Evolutionary conservation across 2,888 invertebrate genomes (phyloP).

Genomic region (Stenichneumon culpator): DNA sequence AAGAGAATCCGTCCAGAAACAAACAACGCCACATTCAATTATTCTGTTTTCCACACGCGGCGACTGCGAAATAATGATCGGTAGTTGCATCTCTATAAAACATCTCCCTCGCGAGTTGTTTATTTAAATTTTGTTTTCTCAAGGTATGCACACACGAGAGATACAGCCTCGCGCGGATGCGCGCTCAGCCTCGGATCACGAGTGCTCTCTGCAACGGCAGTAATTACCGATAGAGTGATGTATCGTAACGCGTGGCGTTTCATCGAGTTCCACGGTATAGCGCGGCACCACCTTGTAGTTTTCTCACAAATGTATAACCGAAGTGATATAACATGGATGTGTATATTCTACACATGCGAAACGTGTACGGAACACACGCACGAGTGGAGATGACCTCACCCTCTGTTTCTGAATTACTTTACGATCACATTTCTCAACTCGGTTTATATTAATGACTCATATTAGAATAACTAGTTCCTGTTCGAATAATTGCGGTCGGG

Average conservation of each 20-base stretch:
- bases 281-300: constrained; percentile 20
- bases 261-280: constrained; percentile 39
- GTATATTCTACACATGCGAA: constrained; percentile 21
- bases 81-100: constrained; percentile 1
- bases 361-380: constrained; percentile 42
- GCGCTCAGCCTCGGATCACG: constrained; percentile 42
- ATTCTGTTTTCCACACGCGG: not conserved
- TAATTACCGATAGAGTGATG: constrained; percentile 52
- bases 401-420: constrained; percentile 62
- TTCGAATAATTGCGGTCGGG: constrained; percentile 59
- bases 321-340: constrained; percentile 12
- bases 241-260: constrained; percentile 51
- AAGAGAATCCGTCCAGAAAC: not conserved
- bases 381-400: constrained; percentile 58
- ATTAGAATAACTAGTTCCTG: constrained; percentile 68
- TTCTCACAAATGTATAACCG: constrained; percentile 39
- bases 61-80: constrained; percentile 26
- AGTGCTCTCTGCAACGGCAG: constrained; percentile 37
- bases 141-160: constrained; percentile 12
- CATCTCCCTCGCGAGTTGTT: constrained; percentile 11
- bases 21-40: not conserved
- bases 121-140: constrained; percentile 21
- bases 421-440: constrained; percentile 55
- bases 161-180: constrained; percentile 18
- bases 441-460: constrained; percentile 62